These are phyloP conservation scores for Cyprinodon variegatus DNA, from an alignment of 2,113 vertebrate genomes.

Conservation along the genomic window DNA sequence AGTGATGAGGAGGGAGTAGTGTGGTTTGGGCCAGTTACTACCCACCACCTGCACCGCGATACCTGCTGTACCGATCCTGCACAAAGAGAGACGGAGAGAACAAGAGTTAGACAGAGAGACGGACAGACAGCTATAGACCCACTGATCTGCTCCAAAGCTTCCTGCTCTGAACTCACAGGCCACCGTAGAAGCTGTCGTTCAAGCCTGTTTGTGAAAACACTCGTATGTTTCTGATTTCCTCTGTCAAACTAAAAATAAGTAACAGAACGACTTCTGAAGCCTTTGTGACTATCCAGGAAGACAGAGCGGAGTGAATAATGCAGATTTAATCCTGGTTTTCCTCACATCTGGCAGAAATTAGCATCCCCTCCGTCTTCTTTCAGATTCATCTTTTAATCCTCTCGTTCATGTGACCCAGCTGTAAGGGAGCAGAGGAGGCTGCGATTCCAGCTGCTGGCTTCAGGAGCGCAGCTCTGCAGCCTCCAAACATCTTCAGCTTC, in stretches of 20 bases:
- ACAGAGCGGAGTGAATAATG: not conserved
- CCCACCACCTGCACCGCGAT: slow-evolving; percentile 95
- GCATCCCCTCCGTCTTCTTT: not conserved
- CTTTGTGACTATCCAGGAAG: not conserved
- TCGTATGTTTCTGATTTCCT: too few relatives aligned
- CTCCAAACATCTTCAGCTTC: not conserved
- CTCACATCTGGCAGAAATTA: not conserved
- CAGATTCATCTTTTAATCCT: not conserved
- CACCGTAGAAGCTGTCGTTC: too few relatives aligned
- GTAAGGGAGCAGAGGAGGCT: not conserved
- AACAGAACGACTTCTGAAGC: not conserved
- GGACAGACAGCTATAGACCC: too few relatives aligned
- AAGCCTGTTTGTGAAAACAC: too few relatives aligned
- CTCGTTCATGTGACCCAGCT: not conserved
- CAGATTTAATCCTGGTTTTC: not conserved
- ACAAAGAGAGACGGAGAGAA: not conserved
- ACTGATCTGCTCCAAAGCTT: too few relatives aligned
- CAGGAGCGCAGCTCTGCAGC: not conserved
- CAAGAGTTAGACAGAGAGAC: not conserved
- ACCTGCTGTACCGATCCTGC: slow-evolving; percentile 92
- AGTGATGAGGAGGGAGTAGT: slow-evolving; percentile 92
- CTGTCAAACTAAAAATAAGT: too few relatives aligned
- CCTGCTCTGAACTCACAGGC: too few relatives aligned
- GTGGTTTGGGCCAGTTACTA: slow-evolving; percentile 98
- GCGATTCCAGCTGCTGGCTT: not conserved